Base-by-base conservation (phyloP, 2,113 vertebrate genomes). In the Galemys pyrenaicus region DNA sequence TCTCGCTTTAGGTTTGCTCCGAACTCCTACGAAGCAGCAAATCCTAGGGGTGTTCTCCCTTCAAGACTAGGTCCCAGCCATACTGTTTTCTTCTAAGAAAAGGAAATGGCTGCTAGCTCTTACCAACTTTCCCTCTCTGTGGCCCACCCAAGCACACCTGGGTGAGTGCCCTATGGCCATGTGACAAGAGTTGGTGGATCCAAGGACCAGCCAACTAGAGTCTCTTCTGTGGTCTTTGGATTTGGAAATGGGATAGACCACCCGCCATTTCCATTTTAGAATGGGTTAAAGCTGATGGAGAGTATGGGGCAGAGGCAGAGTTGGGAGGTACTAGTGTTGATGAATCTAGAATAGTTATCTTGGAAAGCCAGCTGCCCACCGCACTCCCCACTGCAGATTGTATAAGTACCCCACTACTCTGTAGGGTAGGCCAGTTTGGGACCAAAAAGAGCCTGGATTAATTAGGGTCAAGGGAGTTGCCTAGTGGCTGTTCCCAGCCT, bases 261-360 rank as follows among this genome's bases (percentile, higher is more conserved):
- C 0, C 6, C 58, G 60, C 6, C 32, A 46, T 1, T 2, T 62
- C 17, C 6, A 46, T n/a, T 11, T 11, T 12, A 41, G 68, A 75
- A 37, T 5, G 39, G 22, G 30, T 2, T 6, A 9, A 94, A 11
- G 54, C 62, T 41, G 35, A 49, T 9, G 0, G 44, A 44, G 68
- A 11, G 30, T 24, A 1, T 0, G 3, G 71, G 65, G 22, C 20
- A 26, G 26, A 80, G 86, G 24, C 11, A 0, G 28, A 24, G 24
- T 28, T 86, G 54, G 26, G 64, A 60, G 49, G 13, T 7, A 19
- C 6, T 5, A 0, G 11, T 30, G 37, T 19, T 30, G 15, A 2
- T 74, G 24, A 32, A 32, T 9, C 28, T 28, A 17, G 16, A 51
- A 17, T 16, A 1, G 8, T 80, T 77, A 19, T 44, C 9, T 46